A percentile compares a stretch with the other conserved stretches of the same genome.
Conservation (phyloP, 2,888 invertebrate species). For the Calameuta pallipes region DNA sequence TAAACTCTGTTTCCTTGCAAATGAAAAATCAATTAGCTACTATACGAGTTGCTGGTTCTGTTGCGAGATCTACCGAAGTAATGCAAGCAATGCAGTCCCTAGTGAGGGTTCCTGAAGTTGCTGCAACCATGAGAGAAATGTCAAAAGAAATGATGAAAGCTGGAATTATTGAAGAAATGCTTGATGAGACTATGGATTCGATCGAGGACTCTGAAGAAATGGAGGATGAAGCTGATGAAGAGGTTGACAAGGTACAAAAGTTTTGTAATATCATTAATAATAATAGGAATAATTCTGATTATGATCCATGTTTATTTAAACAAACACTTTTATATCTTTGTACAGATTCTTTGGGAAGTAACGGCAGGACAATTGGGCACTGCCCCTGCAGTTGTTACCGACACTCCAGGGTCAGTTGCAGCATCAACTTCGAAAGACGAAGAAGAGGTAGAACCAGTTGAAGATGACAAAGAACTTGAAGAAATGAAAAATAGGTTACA, state of each 20-base stretch:
- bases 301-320: neutral
- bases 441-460: constrained; percentile 72
- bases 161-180: constrained; percentile 98
- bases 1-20: constrained; percentile 95
- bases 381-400: constrained; percentile 85
- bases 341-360: constrained; percentile 84
- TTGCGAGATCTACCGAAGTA: constrained; percentile 96
- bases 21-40: constrained; percentile 99
- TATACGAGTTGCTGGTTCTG: constrained; percentile 89
- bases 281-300: neutral
- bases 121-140: constrained; percentile 96
- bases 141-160: constrained; percentile 99
- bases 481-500: constrained; percentile 92
- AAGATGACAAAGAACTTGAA: constrained; percentile 84
- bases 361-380: constrained; percentile 93
- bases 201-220: constrained; percentile 94
- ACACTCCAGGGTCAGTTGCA: constrained; percentile 71
- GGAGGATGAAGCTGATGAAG: constrained; percentile 95
- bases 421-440: constrained; percentile 71
- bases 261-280: constrained; percentile 5
- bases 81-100: constrained; percentile 98
- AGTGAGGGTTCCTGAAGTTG: constrained; percentile 91
- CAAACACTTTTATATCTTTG: neutral
- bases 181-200: constrained; percentile 95
- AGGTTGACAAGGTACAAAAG: constrained; percentile 84